Conservation (phyloP, 2,113 vertebrate genomes). For the Acanthisitta chloris region DNA sequence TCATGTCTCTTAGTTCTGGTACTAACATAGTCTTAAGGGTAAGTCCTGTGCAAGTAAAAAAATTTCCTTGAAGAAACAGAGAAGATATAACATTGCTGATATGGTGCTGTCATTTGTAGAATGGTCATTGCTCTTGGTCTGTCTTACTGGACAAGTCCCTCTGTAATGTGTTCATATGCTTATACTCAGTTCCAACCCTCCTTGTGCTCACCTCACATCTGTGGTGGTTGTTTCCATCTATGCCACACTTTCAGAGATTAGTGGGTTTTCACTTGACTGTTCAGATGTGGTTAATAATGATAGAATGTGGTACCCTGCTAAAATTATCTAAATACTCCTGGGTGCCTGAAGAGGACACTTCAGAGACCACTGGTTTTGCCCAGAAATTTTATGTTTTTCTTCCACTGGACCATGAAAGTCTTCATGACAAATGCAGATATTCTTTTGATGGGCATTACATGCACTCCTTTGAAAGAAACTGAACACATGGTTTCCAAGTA, state of each 20-base stretch:
- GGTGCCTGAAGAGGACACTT: not conserved
- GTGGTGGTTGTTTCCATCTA: not conserved
- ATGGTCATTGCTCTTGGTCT: not conserved
- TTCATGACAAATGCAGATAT: not conserved
- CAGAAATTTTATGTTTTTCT: not conserved
- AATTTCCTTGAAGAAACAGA: not conserved
- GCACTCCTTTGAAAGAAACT: not conserved
- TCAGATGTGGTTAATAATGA: not conserved
- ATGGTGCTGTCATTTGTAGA: not conserved
- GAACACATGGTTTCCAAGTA: not conserved
- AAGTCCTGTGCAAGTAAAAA: not conserved
- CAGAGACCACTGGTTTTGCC: not conserved
- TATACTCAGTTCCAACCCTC: accelerated
- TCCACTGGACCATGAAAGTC: not conserved
- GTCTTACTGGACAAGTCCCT: not conserved
- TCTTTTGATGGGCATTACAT: not conserved
- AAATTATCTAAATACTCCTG: not conserved
- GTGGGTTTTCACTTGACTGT: not conserved
- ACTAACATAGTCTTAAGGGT: not conserved
- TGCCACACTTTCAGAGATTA: not conserved
- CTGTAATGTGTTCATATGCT: not conserved
- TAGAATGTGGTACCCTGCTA: not conserved
- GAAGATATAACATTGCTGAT: not conserved
- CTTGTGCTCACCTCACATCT: not conserved
- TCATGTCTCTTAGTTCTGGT: not conserved